phyloP scores from a whole-genome alignment of 2,797 vertebrate genomes.

The Lycodopsis pacificus region DNA sequence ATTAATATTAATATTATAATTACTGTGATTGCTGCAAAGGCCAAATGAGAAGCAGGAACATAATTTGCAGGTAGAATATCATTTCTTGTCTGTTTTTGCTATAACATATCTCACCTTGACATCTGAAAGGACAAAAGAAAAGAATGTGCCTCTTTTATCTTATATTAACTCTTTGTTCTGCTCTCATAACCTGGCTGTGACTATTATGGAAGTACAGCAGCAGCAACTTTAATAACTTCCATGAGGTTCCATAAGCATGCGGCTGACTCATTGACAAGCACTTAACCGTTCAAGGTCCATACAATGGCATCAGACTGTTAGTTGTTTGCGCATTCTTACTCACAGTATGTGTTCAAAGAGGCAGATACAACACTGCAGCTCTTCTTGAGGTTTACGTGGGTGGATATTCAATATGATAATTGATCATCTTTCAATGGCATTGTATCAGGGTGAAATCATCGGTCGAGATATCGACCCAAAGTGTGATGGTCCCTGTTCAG shows the following conservation, averaged over 20 bases:
- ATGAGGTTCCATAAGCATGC: not conserved
- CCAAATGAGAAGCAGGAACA: constrained; percentile 46
- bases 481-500: no score
- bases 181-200: not conserved
- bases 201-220: not conserved
- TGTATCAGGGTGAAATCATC: not conserved
- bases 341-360: not conserved
- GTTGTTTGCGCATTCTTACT: not conserved
- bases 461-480: not conserved
- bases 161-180: not conserved
- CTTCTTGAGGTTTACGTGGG: not conserved
- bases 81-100: constrained; percentile 44
- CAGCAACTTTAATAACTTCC: not conserved
- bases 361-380: not conserved
- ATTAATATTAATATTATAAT: no score
- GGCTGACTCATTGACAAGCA: not conserved
- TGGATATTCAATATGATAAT: no score
- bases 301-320: constrained; percentile 2
- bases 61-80: constrained; percentile 44
- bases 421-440: not conserved
- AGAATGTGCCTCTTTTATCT: not conserved
- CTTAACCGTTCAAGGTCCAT: not conserved
- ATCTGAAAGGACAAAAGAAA: constrained; percentile 1
- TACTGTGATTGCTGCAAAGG: constrained; percentile 62
- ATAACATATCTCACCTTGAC: not conserved